Conservation (phyloP, 2,113 vertebrate species). For the Desmodus rotundus region DNA sequence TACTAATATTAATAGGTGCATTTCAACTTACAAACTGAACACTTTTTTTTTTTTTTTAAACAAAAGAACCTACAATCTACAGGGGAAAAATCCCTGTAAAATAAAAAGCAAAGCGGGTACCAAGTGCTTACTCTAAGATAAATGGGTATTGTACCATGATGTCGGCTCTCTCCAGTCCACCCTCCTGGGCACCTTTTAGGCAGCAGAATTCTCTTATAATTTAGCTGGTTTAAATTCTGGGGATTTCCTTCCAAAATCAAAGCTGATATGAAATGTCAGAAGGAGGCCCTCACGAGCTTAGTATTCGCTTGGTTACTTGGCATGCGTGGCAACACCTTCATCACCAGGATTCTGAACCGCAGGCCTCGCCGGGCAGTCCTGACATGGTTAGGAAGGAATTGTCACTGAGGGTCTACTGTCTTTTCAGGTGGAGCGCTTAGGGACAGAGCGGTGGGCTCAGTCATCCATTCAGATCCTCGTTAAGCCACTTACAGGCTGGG, state of each 20-base stretch:
- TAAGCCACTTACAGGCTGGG: neutral
- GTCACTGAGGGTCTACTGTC: rapidly evolving
- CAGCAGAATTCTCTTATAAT: neutral
- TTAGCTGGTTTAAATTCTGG: neutral
- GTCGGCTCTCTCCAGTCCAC: neutral
- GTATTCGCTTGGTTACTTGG: neutral
- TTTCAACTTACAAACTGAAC: neutral
- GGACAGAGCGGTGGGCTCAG: neutral
- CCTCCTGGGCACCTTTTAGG: neutral
- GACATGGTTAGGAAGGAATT: neutral
- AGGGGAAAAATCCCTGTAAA: neutral
- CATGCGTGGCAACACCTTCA: neutral
- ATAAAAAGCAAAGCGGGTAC: neutral
- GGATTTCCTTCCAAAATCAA: neutral
- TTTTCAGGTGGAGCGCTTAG: too few species aligned
- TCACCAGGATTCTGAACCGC: neutral
- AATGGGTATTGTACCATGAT: neutral
- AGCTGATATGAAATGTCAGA: neutral
- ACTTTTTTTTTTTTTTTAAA: neutral
- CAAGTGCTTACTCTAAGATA: neutral
- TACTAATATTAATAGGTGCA: neutral
- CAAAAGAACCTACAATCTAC: neutral
- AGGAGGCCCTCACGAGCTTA: neutral
- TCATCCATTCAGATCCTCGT: neutral
- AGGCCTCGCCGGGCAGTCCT: neutral